Evolutionary conservation across 2,113 vertebrate species (phyloP).

Genomic region (Triplophysa rosa): DNA sequence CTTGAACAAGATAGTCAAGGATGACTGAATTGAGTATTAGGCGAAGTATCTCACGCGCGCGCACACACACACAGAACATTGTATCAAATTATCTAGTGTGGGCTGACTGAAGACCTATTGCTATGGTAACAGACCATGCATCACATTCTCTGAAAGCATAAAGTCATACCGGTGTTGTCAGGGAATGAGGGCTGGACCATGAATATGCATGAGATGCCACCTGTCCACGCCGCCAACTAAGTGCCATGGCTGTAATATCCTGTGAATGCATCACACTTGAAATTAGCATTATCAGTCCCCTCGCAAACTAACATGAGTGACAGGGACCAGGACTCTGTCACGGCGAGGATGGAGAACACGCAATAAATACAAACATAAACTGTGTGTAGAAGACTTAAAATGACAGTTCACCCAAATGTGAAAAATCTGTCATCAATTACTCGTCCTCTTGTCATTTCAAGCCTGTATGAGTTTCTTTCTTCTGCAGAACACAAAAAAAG

Average conservation of each 20-base stretch:
- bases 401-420: too few relatives aligned
- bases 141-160: constrained; percentile 49
- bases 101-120: constrained; percentile 62
- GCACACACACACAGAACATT: constrained; percentile 35
- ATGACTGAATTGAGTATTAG: constrained; percentile 40
- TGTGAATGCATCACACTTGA: constrained; percentile 28
- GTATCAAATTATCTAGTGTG: constrained; percentile 62
- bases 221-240: constrained; percentile 44
- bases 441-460: too few relatives aligned
- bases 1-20: constrained; percentile 2
- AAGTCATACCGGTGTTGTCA: constrained; percentile 42
- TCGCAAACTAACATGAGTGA: constrained; percentile 30
- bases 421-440: too few relatives aligned
- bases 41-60: constrained; percentile 5
- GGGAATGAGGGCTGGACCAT: constrained; percentile 12
- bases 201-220: constrained; percentile 49
- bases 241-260: constrained; percentile 34
- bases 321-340: constrained; percentile 16
- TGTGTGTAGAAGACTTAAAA: too few relatives aligned
- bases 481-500: too few relatives aligned
- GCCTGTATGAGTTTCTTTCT: too few relatives aligned
- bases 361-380: too few relatives aligned
- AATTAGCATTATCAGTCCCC: constrained; percentile 43
- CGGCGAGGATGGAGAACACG: background rate
- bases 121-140: constrained; percentile 74